Evolutionary conservation across 2,797 vertebrate genomes (phyloP).

Genomic region (Orientallactaga sibirica): DNA sequence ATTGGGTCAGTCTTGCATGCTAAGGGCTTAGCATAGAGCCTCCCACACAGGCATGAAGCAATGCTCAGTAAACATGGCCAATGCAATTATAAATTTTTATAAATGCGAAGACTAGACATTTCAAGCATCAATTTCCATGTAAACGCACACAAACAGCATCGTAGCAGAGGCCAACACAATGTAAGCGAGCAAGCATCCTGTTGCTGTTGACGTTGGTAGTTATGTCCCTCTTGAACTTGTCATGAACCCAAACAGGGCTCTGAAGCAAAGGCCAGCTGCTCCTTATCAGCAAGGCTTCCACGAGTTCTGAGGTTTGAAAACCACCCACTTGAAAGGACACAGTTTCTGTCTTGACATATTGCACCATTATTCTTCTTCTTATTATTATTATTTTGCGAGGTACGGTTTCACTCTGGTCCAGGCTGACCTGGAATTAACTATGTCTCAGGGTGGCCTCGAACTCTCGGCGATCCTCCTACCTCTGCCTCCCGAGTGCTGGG

Average conservation of each 20-base stretch:
- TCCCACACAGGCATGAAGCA: neutral
- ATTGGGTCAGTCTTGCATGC: neutral
- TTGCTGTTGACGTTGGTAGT: neutral
- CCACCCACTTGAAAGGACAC: conserved; percentile 69
- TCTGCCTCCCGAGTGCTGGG: too few relatives aligned
- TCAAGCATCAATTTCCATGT: conserved; percentile 21
- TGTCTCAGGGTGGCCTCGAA: too few relatives aligned
- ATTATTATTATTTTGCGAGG: too few relatives aligned
- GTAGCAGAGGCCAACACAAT: neutral
- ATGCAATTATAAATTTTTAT: neutral
- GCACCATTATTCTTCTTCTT: conserved; percentile 60
- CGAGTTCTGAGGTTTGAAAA: conserved; percentile 66
- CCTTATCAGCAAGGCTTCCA: conserved; percentile 31
- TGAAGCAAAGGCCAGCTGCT: neutral
- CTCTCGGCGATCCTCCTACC: too few relatives aligned
- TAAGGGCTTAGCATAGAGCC: neutral
- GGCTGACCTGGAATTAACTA: too few relatives aligned
- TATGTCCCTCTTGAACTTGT: conserved; percentile 14
- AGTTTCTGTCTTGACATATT: conserved; percentile 33
- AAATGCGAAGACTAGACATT: neutral
- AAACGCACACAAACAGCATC: neutral
- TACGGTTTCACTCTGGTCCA: too few relatives aligned
- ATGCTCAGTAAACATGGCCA: neutral
- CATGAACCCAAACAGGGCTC: neutral
- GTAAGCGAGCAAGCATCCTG: neutral